These are phyloP conservation scores for Sicus ferrugineus DNA, from an alignment of 2,888 invertebrate species.

Conservation along the genomic window DNA sequence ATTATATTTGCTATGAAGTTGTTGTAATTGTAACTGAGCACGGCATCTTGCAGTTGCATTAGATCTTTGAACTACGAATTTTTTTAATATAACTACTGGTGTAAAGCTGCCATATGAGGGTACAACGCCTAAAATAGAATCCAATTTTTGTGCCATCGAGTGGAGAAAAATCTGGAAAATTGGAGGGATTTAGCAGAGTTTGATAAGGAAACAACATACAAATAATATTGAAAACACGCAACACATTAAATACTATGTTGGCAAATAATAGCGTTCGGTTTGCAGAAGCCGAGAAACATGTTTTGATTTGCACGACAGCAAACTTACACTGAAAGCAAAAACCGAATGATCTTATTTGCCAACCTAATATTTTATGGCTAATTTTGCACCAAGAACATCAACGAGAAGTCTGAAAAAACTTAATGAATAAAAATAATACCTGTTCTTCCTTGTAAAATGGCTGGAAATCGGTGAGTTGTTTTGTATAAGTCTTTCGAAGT, in stretches of 20 bases:
- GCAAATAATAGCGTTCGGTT: too few species aligned
- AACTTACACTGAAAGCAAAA: too few species aligned
- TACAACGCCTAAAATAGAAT: constrained; percentile 49
- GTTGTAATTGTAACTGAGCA: constrained; percentile 36
- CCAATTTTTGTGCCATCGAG: constrained; percentile 46
- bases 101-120: constrained; percentile 54
- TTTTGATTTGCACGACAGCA: too few species aligned
- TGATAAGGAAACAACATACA: background rate
- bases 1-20: constrained; percentile 15
- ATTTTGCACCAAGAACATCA: too few species aligned
- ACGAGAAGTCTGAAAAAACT: background rate
- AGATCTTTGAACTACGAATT: constrained; percentile 50
- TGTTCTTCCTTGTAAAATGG: constrained; percentile 54
- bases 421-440: constrained; percentile 35
- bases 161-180: constrained; percentile 48
- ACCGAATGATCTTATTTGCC: too few species aligned
- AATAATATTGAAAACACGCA: too few species aligned
- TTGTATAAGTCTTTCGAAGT: constrained; percentile 54
- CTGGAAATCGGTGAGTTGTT: constrained; percentile 58
- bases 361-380: too few species aligned
- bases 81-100: constrained; percentile 47
- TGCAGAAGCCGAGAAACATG: too few species aligned
- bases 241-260: too few species aligned
- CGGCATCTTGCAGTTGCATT: constrained; percentile 47
- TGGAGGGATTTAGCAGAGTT: background rate